phyloP scores from a whole-genome alignment of 2,113 vertebrate genomes.

The Thunnus maccoyii region DNA sequence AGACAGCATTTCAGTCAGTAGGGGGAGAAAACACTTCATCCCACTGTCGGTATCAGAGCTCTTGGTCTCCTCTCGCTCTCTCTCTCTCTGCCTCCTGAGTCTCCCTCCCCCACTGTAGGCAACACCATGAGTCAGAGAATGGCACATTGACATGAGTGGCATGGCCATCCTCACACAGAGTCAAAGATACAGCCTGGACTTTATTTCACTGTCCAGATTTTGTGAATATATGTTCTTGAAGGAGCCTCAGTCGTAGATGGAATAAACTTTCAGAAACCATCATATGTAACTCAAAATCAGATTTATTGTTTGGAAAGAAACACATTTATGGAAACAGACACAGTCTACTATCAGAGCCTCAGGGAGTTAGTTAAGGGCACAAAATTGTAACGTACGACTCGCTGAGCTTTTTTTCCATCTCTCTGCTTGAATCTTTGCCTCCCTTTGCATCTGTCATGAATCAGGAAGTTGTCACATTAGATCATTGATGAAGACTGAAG shows the following conservation, averaged over 20 bases:
- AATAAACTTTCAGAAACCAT: conserved; percentile 41
- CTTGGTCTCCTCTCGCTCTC: conserved; percentile 29
- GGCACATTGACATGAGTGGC: conserved; percentile 57
- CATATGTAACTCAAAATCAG: neutral
- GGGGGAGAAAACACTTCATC: conserved; percentile 78
- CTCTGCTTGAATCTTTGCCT: neutral
- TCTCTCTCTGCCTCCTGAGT: conserved; percentile 51
- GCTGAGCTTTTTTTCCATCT: neutral
- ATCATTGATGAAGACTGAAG: conserved; percentile 19
- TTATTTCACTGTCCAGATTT: conserved; percentile 35
- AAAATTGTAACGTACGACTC: neutral
- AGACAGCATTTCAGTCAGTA: conserved; percentile 75
- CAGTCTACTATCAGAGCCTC: conserved; percentile 2
- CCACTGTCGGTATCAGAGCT: conserved; percentile 55
- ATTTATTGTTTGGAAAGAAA: conserved; percentile 21
- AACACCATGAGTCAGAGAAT: conserved; percentile 77
- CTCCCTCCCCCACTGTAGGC: conserved; percentile 71
- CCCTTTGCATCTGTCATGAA: conserved; percentile 10
- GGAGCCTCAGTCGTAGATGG: conserved; percentile 22
- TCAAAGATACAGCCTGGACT: conserved; percentile 57
- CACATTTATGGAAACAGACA: neutral
- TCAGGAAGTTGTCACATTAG: conserved; percentile 5
- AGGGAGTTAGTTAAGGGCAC: conserved; percentile 22
- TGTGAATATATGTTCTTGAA: conserved; percentile 23
- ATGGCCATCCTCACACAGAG: conserved; percentile 49